These are phyloP conservation scores for Orientallactaga sibirica DNA, from an alignment of 2,797 vertebrate species.

Conservation along the genomic window DNA sequence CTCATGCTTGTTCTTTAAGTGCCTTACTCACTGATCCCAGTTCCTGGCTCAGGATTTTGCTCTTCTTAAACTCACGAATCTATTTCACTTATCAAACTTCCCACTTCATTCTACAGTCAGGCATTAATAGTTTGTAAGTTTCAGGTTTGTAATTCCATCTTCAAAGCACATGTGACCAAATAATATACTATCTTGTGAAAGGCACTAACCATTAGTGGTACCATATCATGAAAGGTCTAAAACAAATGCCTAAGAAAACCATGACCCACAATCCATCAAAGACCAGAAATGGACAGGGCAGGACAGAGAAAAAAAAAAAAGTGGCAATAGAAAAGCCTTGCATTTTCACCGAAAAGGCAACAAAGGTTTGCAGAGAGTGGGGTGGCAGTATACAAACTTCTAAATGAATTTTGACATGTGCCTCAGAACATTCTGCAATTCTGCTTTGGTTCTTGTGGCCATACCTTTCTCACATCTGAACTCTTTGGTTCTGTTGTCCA, in stretches of 20 bases:
- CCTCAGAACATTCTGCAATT: neutral
- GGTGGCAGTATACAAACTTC: neutral
- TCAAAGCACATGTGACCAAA: neutral
- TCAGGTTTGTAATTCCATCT: neutral
- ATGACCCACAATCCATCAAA: neutral
- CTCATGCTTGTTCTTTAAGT: too few relatives aligned
- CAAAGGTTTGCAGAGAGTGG: neutral
- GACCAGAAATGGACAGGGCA: neutral
- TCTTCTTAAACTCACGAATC: conserved; percentile 32
- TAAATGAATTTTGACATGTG: neutral
- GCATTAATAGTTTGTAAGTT: neutral
- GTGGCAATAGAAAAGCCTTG: neutral
- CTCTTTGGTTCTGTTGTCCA: conserved; percentile 99
- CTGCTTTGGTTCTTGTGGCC: neutral
- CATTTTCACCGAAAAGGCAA: neutral
- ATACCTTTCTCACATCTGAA: conserved; percentile 97
- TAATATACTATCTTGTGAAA: neutral
- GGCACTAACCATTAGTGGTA: neutral
- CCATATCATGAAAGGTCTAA: neutral
- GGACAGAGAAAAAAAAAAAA: neutral
- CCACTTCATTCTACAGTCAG: neutral
- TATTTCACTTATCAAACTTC: neutral
- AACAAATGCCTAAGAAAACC: neutral
- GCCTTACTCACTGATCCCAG: too few relatives aligned
- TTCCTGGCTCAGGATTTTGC: too few relatives aligned